Evolutionary conservation across 1,140 invertebrate genomes (phyloP), one percentile per base, ranked within the genome.

Genomic region (Monomorium pharaonis): DNA sequence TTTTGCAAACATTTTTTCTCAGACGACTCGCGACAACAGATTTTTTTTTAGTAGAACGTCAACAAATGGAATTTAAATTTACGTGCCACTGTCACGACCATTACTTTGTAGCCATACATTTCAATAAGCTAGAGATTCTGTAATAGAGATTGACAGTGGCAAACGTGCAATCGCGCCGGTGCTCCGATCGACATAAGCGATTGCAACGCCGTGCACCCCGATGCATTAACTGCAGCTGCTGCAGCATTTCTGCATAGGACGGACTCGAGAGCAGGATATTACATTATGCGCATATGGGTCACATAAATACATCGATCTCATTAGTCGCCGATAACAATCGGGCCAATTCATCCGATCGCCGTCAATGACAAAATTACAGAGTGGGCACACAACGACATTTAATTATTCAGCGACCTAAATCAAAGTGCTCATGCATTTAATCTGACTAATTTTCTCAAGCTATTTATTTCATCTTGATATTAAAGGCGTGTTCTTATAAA

Each of bases 161-260:
- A 37, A 54, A 84, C 30, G 70, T 51, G 47, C 65, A 88, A 91
- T 90, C 87, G 75, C 84, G 78, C 89, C 88, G 83, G 86, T 89
- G 90, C 70, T 72, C 72, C 81, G 86, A 88, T 90, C 84, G 88
- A 85, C 85, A 74, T 88, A 76, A 83, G 69, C 86, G 90, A 89
- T 89, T 86, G 88, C 86, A 90, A 90, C 58, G 90, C 70, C 89
- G 89, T 92, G 89, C 91, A 87, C 86, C 84, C 49, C 88, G 91
- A 93, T 92, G 92, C 93, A 94, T 94, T 94, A 94, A 92, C 91
- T 92, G 93, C 94, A 94, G 93, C 94, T 94, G 93, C 92, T 91
- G 90, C 87, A 78, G 54, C 86, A 84, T 88, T 86, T 84, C 91
- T 93, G 93, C 90, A 91, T 81, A 87, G 87, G 90, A 94, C 92